phyloP scores from a whole-genome alignment of 2,888 invertebrate genomes.

The Tachina fera region DNA sequence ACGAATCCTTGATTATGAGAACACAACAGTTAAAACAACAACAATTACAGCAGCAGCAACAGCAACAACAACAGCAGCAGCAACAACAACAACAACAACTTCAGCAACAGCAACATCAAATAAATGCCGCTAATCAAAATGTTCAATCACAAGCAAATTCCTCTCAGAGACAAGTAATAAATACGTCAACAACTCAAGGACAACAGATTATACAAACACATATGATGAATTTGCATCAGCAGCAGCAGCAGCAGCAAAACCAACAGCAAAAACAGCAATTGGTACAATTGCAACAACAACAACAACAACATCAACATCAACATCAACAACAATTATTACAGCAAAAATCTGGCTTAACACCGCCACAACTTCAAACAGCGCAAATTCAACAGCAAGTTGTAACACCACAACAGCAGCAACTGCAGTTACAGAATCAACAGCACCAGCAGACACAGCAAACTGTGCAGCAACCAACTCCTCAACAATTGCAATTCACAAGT shows the following conservation, averaged over 20 bases:
- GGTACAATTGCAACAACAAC: slow-evolving; percentile 73
- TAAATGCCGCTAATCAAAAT: slow-evolving; percentile 70
- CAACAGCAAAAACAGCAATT: slow-evolving; percentile 74
- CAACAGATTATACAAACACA: slow-evolving; percentile 83
- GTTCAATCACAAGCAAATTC: slow-evolving; percentile 72
- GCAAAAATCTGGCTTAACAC: slow-evolving; percentile 72
- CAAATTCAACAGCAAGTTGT: slow-evolving; percentile 56
- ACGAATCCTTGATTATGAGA: slow-evolving; percentile 81
- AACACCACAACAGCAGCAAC: slow-evolving; percentile 47
- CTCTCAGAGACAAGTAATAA: slow-evolving; percentile 81
- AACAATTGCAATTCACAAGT: slow-evolving; percentile 61
- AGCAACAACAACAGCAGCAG: slow-evolving; percentile 69
- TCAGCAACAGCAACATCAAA: slow-evolving; percentile 71
- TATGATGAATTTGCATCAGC: slow-evolving; percentile 79
- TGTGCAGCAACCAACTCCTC: slow-evolving; percentile 58
- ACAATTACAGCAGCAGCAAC: slow-evolving; percentile 71
- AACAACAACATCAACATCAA: too few relatives aligned
- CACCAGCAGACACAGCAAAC: slow-evolving; percentile 65
- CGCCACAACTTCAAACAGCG: slow-evolving; percentile 73
- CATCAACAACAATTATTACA: slow-evolving; percentile 66
- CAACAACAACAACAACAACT: slow-evolving; percentile 65
- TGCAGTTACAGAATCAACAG: slow-evolving; percentile 71
- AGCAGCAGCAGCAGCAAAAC: slow-evolving; percentile 73
- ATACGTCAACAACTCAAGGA: slow-evolving; percentile 82
- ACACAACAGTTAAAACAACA: slow-evolving; percentile 81